phyloP scores from a whole-genome alignment of 2,888 invertebrate species.

The Dryocosmus kuriphilus region DNA sequence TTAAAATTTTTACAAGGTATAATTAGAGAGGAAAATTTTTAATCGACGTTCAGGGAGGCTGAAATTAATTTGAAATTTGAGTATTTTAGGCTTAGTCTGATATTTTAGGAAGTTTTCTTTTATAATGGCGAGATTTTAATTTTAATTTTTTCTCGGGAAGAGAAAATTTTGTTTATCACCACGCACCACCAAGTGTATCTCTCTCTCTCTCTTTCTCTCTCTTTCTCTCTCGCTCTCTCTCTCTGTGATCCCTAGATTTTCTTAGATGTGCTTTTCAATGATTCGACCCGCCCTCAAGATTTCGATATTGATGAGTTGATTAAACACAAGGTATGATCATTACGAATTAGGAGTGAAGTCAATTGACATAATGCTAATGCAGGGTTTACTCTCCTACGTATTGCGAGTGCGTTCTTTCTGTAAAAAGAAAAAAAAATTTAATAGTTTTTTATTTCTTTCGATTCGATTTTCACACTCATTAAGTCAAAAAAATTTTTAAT shows the following conservation, averaged over 20 bases:
- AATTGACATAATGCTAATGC: constrained; percentile 53
- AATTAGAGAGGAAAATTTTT: background rate
- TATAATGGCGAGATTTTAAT: background rate
- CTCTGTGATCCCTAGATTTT: constrained; percentile 30
- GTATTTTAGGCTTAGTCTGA: background rate
- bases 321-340: constrained; percentile 32
- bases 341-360: constrained; percentile 46
- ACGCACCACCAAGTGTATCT: constrained; percentile 20
- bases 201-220: constrained; percentile 14
- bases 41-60: background rate
- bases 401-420: constrained; percentile 46
- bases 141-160: background rate
- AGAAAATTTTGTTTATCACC: constrained; percentile 10
- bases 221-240: constrained; percentile 21
- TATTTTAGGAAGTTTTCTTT: background rate
- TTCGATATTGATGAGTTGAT: constrained; percentile 20
- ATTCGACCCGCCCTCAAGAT: constrained; percentile 11
- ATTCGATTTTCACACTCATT: background rate
- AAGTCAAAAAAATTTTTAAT: background rate
- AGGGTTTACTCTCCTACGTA: constrained; percentile 53
- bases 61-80: background rate
- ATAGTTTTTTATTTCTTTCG: background rate
- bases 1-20: background rate
- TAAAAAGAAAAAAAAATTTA: background rate
- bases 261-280: constrained; percentile 11